These are phyloP conservation scores for Hydrochoerus hydrochaeris DNA, from an alignment of 2,113 vertebrate genomes.

Conservation along the genomic window DNA sequence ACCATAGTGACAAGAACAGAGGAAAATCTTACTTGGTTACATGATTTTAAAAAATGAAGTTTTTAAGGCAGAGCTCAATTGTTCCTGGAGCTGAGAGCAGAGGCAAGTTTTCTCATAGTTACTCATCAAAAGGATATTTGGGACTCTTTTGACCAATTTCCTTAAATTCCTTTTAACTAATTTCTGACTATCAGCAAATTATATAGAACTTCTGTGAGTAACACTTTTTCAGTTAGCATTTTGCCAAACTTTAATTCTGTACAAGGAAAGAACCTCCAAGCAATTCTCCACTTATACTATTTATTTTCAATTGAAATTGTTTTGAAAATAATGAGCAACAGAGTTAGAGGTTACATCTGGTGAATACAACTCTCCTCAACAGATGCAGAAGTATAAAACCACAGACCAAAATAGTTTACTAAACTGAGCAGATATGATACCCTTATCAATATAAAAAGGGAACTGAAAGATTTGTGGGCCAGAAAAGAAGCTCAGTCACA, in stretches of 20 bases:
- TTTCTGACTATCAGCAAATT: neutral
- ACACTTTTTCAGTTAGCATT: neutral
- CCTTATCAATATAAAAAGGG: neutral
- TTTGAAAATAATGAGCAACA: neutral
- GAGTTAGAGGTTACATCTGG: constrained; percentile 52
- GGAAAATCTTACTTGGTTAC: neutral
- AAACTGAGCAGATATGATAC: neutral
- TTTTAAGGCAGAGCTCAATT: neutral
- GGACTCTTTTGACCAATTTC: neutral
- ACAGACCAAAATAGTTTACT: neutral
- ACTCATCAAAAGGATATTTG: constrained; percentile 4
- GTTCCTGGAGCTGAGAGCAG: neutral
- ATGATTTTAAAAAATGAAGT: neutral
- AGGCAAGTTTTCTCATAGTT: constrained; percentile 12
- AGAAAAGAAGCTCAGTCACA: neutral
- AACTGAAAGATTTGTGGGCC: neutral
- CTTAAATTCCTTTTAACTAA: neutral
- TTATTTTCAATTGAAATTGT: constrained; percentile 44
- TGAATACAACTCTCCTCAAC: neutral
- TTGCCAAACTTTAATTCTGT: constrained; percentile 26
- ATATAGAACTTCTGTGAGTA: neutral
- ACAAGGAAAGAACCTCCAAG: constrained; percentile 22
- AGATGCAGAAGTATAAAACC: neutral
- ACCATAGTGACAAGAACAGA: neutral
- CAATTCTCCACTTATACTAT: neutral